Evolutionary conservation across 2,797 vertebrate species (phyloP).

Genomic region (Geotria australis): DNA sequence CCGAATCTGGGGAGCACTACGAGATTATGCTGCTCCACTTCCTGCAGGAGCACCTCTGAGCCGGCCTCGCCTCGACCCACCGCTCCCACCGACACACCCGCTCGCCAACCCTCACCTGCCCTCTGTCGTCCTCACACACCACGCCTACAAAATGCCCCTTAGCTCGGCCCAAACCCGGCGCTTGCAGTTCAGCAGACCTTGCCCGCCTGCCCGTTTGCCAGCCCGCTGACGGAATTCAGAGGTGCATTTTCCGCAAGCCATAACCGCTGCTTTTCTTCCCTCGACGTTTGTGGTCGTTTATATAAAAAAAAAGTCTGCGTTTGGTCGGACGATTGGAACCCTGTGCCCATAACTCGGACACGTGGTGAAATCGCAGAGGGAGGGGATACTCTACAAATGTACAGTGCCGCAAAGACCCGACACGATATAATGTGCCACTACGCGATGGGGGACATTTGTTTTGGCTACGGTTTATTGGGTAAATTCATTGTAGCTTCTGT

Average conservation of each 20-base stretch:
- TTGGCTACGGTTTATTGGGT: too few species aligned
- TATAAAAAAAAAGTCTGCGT: too few species aligned
- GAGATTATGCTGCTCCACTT: constrained; percentile 98
- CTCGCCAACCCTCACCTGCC: constrained; percentile 5
- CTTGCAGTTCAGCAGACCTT: constrained; percentile 5
- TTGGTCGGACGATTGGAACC: too few species aligned
- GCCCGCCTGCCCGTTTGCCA: constrained; percentile 4
- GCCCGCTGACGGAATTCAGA: constrained; percentile 6
- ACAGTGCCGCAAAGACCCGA: too few species aligned
- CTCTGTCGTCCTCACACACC: constrained; percentile 1
- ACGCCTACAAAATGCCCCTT: constrained; percentile 8
- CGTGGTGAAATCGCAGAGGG: too few species aligned
- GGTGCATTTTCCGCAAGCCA: constrained; percentile 4
- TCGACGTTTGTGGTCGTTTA: constrained; percentile 5
- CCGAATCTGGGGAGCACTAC: constrained; percentile 93
- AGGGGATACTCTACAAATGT: too few species aligned
- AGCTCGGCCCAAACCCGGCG: constrained; percentile 6
- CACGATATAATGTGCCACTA: too few species aligned
- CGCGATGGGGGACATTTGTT: too few species aligned
- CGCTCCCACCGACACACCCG: constrained; percentile 3
- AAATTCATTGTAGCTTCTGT: too few species aligned
- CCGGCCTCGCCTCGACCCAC: neutral
- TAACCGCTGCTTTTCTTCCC: constrained; percentile 8
- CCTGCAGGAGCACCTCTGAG: constrained; percentile 92
- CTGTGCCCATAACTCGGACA: too few species aligned